A percentile compares a stretch with the other conserved stretches of the same genome.
Evolutionary conservation across 2,888 invertebrate genomes (phyloP).

Genomic region (Metalampra italica): DNA sequence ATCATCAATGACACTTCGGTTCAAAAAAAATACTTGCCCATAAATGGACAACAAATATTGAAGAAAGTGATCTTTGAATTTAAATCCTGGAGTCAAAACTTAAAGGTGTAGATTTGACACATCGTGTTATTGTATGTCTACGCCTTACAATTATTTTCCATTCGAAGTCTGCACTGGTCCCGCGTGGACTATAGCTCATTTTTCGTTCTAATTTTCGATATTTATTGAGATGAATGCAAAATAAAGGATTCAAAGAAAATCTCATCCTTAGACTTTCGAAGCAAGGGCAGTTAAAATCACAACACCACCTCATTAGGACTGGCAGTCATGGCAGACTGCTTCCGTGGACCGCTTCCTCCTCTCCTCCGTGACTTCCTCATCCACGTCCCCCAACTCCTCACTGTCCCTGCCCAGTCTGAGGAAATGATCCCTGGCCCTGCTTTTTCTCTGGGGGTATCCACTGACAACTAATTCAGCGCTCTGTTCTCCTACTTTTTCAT

Average conservation of each 20-base stretch:
- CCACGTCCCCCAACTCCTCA: conserved; percentile 51
- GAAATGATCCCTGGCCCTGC: conserved; percentile 63
- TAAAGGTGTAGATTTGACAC: too few relatives aligned
- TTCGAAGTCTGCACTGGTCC: too few relatives aligned
- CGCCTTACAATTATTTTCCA: too few relatives aligned
- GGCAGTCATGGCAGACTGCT: conserved; percentile 49
- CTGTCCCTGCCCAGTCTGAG: conserved; percentile 65
- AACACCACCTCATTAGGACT: conserved; percentile 39
- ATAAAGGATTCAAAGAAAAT: conserved; percentile 10
- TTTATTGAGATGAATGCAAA: too few relatives aligned
- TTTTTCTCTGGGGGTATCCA: conserved; percentile 59
- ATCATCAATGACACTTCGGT: too few relatives aligned
- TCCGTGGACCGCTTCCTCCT: conserved; percentile 52
- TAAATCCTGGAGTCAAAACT: too few relatives aligned
- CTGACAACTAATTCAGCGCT: conserved; percentile 40
- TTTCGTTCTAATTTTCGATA: too few relatives aligned
- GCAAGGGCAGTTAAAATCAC: conserved; percentile 1
- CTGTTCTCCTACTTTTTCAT: conserved; percentile 43
- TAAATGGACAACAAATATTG: too few relatives aligned
- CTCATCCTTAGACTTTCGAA: not conserved
- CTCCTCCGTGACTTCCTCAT: conserved; percentile 38
- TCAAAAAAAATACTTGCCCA: too few relatives aligned
- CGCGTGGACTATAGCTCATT: too few relatives aligned
- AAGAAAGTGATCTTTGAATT: too few relatives aligned
- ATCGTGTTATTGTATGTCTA: too few relatives aligned